Evolutionary conservation across 2,113 vertebrate species (phyloP).

Genomic region (Azemiops feae): DNA sequence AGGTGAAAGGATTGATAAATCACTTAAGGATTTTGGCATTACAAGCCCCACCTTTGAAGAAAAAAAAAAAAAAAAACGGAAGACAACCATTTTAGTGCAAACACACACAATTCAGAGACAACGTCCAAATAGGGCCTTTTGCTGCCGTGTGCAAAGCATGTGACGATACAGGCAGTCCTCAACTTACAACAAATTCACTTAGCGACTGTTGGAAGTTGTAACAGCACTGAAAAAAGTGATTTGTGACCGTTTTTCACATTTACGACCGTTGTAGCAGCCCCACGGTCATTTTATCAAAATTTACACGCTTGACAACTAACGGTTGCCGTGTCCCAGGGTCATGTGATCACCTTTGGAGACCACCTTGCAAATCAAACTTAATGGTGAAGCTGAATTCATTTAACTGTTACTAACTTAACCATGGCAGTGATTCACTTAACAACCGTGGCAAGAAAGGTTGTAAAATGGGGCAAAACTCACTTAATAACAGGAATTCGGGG

Average conservation of each 20-base stretch:
- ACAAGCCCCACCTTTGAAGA: too few relatives aligned
- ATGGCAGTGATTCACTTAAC: not conserved
- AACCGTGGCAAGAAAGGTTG: not conserved
- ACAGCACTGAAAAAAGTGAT: not conserved
- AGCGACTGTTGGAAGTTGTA: not conserved
- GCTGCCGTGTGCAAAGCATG: not conserved
- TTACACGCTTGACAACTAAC: not conserved
- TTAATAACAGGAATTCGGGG: not conserved
- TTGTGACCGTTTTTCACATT: not conserved
- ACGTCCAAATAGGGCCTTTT: accelerated
- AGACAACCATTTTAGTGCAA: accelerated
- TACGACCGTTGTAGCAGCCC: not conserved
- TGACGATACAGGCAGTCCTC: not conserved
- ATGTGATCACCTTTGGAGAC: not conserved
- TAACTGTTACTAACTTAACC: not conserved
- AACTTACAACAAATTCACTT: not conserved
- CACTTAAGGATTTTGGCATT: not conserved
- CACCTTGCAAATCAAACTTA: not conserved
- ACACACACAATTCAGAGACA: not conserved
- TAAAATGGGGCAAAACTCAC: not conserved
- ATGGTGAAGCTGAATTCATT: not conserved
- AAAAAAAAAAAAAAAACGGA: not conserved
- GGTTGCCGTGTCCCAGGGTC: not conserved
- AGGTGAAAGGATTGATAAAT: not conserved
- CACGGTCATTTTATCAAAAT: not conserved